Base-by-base conservation (phyloP, 2,797 vertebrate genomes). In the Geotrypetes seraphini region DNA sequence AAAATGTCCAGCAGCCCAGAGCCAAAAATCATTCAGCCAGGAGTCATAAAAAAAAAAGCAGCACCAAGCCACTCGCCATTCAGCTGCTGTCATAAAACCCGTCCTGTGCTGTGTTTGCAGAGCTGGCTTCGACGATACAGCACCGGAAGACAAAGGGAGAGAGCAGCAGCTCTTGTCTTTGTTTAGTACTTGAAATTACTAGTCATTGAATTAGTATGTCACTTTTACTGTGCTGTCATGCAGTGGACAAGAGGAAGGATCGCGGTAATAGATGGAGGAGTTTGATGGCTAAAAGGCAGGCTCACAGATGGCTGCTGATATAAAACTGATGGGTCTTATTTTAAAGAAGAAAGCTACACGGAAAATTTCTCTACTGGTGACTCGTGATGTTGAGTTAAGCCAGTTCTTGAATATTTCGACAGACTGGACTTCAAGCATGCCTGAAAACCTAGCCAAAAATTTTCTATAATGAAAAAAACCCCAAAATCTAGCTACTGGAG, bases 171-270 rank as follows among this genome's bases (percentile, higher is more conserved):
- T 60, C 75, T 78, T 64, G 67, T 62, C 73, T 79, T 83, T 84
- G 78, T 83, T 82, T 74, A 80, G 71, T 75, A 76, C 71, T 66
- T 72, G 75, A 79, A 84, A 85, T 86, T 83, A 83, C 81, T 86
- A 84, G 82, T 81, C 72, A 74, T 75, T 81, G 80, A 84, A 87
- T 85, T 85, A 85, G 78, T 83, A 81, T 84, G 80, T 89, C 81
- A 83, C 85, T 81, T 86, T 85, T 88, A 85, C 83, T 73, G 79
- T 55, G 30, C 80, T 86, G 83, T 84, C 81, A 82, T 63, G 60
- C 71, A 53, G 63, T 7, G 5, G 71, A 74, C 75, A 82, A 83
- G 75, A 83, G 71, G 69, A 74, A 74, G 68, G 68, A 57, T 73
- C 36, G 50, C 58, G 4, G 77, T 75, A 81, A 84, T 84, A 75